These are phyloP conservation scores for Jacana jacana DNA, from an alignment of 2,113 vertebrate genomes.

Conservation along the genomic window DNA sequence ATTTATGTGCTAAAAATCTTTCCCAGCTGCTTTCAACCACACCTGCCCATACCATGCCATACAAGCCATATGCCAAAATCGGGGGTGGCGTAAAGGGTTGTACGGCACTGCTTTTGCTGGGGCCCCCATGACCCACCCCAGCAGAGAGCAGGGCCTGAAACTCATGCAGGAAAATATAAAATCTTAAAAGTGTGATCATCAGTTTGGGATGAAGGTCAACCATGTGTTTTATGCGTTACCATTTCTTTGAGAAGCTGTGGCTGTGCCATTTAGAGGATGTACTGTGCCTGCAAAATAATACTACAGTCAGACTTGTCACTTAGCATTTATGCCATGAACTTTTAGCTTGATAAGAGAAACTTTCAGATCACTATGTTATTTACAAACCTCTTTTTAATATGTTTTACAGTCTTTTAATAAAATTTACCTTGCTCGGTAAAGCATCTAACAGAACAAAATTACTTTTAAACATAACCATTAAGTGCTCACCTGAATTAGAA, in stretches of 20 bases:
- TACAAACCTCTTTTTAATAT: background rate
- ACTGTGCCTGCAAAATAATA: background rate
- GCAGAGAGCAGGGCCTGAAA: background rate
- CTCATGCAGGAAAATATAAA: background rate
- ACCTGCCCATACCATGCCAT: background rate
- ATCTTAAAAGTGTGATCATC: background rate
- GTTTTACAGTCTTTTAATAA: background rate
- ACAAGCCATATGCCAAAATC: rapidly evolving
- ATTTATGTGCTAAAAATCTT: background rate
- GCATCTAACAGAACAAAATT: background rate
- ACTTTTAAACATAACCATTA: background rate
- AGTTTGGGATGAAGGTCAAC: background rate
- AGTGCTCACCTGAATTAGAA: background rate
- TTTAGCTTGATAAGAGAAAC: background rate
- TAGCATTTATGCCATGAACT: rapidly evolving
- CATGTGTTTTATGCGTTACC: background rate
- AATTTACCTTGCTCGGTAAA: background rate
- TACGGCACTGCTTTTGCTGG: background rate
- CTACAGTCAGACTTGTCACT: background rate
- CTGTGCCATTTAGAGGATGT: background rate
- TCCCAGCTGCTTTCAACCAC: background rate
- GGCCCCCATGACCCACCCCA: rapidly evolving
- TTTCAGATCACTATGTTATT: background rate
- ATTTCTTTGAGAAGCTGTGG: background rate
- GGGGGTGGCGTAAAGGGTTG: background rate